phyloP scores from a whole-genome alignment of 2,113 vertebrate species.

The Neopipo cinnamomea region DNA sequence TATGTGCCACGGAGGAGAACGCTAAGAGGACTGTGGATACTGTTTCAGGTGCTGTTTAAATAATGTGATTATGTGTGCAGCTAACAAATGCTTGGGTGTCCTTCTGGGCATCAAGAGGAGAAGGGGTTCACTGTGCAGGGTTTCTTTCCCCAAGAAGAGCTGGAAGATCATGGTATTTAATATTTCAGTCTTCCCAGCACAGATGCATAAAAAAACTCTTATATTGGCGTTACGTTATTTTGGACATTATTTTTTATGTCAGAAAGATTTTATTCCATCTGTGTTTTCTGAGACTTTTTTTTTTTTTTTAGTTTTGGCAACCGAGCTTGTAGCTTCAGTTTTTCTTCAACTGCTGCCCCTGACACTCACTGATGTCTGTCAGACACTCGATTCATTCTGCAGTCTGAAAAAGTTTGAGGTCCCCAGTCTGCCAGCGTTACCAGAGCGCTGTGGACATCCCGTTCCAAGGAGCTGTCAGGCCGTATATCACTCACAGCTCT shows the following conservation, averaged over 20 bases:
- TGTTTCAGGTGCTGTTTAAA: background rate
- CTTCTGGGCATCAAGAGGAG: background rate
- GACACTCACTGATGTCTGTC: background rate
- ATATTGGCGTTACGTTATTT: background rate
- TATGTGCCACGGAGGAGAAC: background rate
- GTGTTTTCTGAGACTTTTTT: background rate
- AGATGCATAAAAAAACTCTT: background rate
- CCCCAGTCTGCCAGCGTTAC: background rate
- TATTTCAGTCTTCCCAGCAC: background rate
- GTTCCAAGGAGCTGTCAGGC: background rate
- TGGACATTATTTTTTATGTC: background rate
- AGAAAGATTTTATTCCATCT: background rate
- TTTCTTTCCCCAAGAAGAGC: background rate
- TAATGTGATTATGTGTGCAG: background rate
- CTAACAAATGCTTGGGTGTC: background rate
- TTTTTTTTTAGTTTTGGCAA: background rate
- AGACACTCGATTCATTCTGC: conserved; percentile 24
- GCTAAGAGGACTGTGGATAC: background rate
- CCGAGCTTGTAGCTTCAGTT: background rate
- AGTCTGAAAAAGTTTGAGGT: background rate
- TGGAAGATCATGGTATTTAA: background rate
- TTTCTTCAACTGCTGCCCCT: background rate
- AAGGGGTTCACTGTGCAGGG: background rate
- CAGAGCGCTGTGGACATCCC: background rate
- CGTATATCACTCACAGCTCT: background rate